Base-by-base conservation (phyloP, 2,797 vertebrate genomes). In the Centropyge bicolor region DNA sequence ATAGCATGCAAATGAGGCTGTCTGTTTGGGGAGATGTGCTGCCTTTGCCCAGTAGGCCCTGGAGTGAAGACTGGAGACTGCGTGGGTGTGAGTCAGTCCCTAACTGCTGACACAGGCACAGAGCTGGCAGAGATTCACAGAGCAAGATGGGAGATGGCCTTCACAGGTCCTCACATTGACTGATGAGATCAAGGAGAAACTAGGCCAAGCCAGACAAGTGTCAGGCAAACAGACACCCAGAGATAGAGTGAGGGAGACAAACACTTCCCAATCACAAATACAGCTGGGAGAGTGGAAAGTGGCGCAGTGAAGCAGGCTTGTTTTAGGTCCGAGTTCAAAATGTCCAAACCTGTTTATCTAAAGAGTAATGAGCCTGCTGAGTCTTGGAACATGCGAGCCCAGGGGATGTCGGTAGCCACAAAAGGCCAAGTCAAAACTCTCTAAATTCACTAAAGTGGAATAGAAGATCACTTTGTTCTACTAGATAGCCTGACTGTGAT, bases 111-210 rank as follows among this genome's bases (percentile, higher is more conserved):
- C 92, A 91, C 91, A 91, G 88, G 91, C 90, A 81, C 78, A 64
- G 77, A 73, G 64, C 80, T 91, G 92, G 90, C 88, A 89, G 83
- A 82, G 89, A 91, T 84, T 89, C 87, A 86, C 89, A 68, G 62
- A 70, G 81, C 60, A 72, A 85, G 87, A 90, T 87, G 81, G 76
- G 67, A 85, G 89, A 90, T 83, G 91, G 94, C 92, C 92, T 93
- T 95, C 93, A 85, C 92, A 85, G 90, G 90, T 92, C 87, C 79
- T 93, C 91, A 88, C 90, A 57, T 60, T 93, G 93, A 94, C 91
- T 93, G 93, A 94, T 93, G 93, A 91, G 91, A 93, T 93, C 89
- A 92, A 91, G 92, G 89, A 74, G 86, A 92, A 94, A 93, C 75
- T 89, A 91, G 94, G 92, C 88, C 93, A 88, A 86, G 88, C 87